Evolutionary conservation across 2,113 vertebrate species (phyloP), one percentile per base, ranked within the genome.

Genomic region (Rynchops niger): DNA sequence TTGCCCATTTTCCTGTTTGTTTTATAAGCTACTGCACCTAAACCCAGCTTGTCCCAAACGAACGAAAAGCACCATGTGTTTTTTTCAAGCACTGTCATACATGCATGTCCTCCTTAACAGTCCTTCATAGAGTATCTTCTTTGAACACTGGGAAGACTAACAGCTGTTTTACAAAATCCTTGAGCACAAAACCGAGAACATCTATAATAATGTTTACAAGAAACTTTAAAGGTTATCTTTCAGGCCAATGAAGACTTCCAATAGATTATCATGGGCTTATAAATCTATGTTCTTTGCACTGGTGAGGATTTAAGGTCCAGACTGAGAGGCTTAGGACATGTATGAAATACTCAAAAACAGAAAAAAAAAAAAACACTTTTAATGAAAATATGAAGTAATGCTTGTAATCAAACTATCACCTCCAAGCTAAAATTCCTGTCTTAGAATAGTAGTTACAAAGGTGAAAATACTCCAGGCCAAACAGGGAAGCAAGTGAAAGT

Each of bases 291-390:
- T 58, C 3, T 19, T 45, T 83, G 12, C 7, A 30, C 4, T 52
- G 67, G 6, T 62, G 17, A 70, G 22, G 19, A 52, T 66, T 78
- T 85, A 52, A 61, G 9, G 18, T 70, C 17, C 19, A 36, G 32
- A 18, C 4, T 49, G 50, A 59, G 38, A 72, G 12, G 29, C 6
- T 40, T 58, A n/a, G 12, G 14, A 34, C 15, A 58, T 5, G 3
- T 55, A 11, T 13, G 8, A 36, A 30, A 27, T 21, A 61, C 7
- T 26, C 4, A 77, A 82, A 86, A 52, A 6, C 0, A 17, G 23
- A 4, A 10, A 21, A 76, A 53, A 40, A 70, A 20, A 0, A 2
- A 6, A 0, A 1, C 19, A 18, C 3, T 61, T 65, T 65, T 30
- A 70, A 15, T 11, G 3, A 85, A 84, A 71, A 82, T 32, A 16